Evolutionary conservation across 2,888 invertebrate species (phyloP), one percentile per base, ranked within the genome.

Genomic region (Amblyjoppa fuscipennis): DNA sequence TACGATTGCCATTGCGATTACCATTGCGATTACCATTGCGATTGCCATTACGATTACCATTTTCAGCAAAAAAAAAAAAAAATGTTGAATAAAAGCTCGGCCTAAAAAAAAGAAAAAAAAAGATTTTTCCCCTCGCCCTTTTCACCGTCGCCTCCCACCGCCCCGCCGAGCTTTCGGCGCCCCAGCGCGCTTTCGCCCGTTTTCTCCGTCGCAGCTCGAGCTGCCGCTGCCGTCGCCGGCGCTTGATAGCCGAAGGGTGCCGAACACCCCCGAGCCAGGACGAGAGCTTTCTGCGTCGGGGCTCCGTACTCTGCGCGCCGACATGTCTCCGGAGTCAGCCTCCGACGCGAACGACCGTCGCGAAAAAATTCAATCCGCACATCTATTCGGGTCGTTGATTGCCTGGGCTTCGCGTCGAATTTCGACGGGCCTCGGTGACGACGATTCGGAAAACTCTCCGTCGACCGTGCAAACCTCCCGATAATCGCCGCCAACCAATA

Each of bases 281-380:
- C 75, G 88, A 81, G 87, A 88, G 89, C 87, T 84, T 89, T 89
- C 87, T 87, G 88, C 88, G 88, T 89, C 89, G 90, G 80, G 84
- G 88, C 68, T 81, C 80, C 66, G 84, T 75, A 83, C 83, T 86
- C 80, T 86, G 85, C 87, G 88, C 88, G 84, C 87, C 90, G 92
- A 90, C 90, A 90, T 90, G 91, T 91, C 90, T 89, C 89, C 90
- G 89, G 88, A 87, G 89, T 89, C 90, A 90, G 88, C 82, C 90
- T 90, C 90, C 89, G 88, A 87, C 89, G 88, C 89, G 88, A 88
- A 88, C 87, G 71, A 81, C 56, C 78, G 68, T 84, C 87, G 87
- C 71, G 81, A 83, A 81, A 81, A 78, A 77, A 56, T 53, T 51
- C 31, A 53, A 71, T 49, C 64, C 77, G 20, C 81, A 20, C 51